phyloP scores from a whole-genome alignment of 2,888 invertebrate genomes.

The Cyclophora punctaria region DNA sequence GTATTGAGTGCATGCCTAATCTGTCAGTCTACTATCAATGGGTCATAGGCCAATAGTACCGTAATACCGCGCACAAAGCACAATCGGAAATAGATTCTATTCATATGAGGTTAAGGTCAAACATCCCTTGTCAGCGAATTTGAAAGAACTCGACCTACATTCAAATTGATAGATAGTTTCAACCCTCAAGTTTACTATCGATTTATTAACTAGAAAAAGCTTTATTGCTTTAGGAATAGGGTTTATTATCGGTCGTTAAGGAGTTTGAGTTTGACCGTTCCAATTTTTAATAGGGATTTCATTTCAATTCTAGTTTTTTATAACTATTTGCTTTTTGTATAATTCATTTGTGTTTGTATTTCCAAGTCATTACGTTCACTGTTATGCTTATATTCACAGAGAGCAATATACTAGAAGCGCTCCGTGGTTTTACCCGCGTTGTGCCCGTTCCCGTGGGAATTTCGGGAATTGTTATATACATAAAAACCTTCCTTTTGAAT shows the following conservation, averaged over 20 bases:
- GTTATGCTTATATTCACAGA: too few relatives aligned
- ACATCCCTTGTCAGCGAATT: constrained; percentile 28
- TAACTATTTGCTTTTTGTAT: neutral
- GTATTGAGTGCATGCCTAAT: constrained; percentile 45
- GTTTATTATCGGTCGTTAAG: constrained; percentile 9
- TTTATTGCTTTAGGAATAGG: constrained; percentile 13
- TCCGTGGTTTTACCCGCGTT: too few relatives aligned
- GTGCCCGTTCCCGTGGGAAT: too few relatives aligned
- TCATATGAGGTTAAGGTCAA: constrained; percentile 29
- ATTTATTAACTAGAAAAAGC: constrained; percentile 24
- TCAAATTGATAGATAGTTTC: constrained; percentile 48
- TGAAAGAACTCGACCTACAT: constrained; percentile 47
- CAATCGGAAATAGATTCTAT: constrained; percentile 30
- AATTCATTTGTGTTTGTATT: neutral
- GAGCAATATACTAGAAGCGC: too few relatives aligned
- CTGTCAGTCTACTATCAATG: constrained; percentile 47
- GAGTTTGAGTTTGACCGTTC: too few relatives aligned
- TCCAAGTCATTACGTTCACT: too few relatives aligned
- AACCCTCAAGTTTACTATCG: constrained; percentile 32
- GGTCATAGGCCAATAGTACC: constrained; percentile 62
- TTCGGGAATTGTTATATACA: too few relatives aligned
- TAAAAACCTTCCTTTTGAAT: too few relatives aligned
- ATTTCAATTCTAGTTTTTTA: too few relatives aligned
- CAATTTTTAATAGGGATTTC: too few relatives aligned
- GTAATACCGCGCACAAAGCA: constrained; percentile 31